phyloP scores from a whole-genome alignment of 1,140 invertebrate species.

The Vanessa tameamea region DNA sequence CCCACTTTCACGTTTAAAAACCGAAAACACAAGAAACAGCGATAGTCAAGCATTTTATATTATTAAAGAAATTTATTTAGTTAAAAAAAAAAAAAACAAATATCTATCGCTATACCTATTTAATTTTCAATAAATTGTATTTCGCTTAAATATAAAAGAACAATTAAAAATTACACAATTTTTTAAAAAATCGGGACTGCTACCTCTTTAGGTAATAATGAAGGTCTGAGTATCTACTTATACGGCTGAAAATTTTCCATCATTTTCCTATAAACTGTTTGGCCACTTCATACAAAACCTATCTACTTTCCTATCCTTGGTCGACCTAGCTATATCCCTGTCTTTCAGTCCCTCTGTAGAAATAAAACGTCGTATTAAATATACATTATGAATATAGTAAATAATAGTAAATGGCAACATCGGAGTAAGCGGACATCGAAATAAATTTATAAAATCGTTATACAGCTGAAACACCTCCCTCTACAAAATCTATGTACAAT shows the following conservation, averaged over 20 bases:
- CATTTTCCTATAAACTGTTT: slow-evolving; percentile 54
- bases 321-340: slow-evolving; percentile 71
- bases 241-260: slow-evolving; percentile 47
- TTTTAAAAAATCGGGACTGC: neutral
- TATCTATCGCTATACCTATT: neutral
- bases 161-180: neutral
- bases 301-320: slow-evolving; percentile 57
- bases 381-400: slow-evolving; percentile 41
- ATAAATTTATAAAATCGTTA: slow-evolving; percentile 17
- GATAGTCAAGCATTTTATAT: too few species aligned
- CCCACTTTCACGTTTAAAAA: slow-evolving; percentile 2
- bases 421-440: slow-evolving; percentile 28
- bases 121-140: neutral
- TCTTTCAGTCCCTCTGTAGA: slow-evolving; percentile 75
- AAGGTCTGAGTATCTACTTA: slow-evolving; percentile 19
- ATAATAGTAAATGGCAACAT: slow-evolving; percentile 52
- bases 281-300: slow-evolving; percentile 74
- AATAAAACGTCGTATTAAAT: slow-evolving; percentile 43
- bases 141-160: neutral
- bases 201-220: neutral
- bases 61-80: too few species aligned
- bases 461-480: slow-evolving; percentile 20
- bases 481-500: slow-evolving; percentile 61
- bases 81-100: too few species aligned
- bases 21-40: neutral